phyloP scores from a whole-genome alignment of 2,797 vertebrate species.

The Pristis pectinata region DNA sequence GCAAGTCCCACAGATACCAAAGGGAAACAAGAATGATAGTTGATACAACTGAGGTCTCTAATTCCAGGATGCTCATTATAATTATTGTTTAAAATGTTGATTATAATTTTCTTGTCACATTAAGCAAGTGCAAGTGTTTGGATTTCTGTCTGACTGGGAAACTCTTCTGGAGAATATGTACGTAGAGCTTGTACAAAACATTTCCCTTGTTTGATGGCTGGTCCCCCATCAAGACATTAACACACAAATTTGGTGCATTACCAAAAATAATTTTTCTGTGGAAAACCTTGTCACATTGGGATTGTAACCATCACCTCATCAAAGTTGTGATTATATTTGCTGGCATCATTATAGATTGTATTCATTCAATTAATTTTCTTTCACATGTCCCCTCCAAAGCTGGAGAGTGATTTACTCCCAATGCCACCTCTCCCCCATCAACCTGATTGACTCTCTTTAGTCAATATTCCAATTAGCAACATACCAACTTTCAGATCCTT shows the following conservation, averaged over 20 bases:
- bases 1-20: not conserved
- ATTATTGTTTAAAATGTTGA: not conserved
- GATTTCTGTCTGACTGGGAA: not conserved
- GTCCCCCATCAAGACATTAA: not conserved
- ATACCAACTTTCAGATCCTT: too few relatives aligned
- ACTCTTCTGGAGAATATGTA: not conserved
- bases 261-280: not conserved
- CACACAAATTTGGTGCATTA: not conserved
- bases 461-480: too few relatives aligned
- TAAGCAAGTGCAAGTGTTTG: not conserved
- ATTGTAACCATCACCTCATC: not conserved
- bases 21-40: not conserved
- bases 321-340: not conserved
- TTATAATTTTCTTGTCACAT: slow-evolving; percentile 2
- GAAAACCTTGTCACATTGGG: not conserved
- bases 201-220: not conserved
- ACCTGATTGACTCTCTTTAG: too few relatives aligned
- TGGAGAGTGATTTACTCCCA: not conserved
- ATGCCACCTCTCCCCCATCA: too few relatives aligned
- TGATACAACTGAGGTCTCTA: not conserved
- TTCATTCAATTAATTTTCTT: not conserved
- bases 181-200: not conserved
- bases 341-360: not conserved
- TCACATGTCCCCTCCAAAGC: not conserved
- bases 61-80: not conserved